Evolutionary conservation across 2,888 invertebrate genomes (phyloP).

Genomic region (Drosophila silvestris): DNA sequence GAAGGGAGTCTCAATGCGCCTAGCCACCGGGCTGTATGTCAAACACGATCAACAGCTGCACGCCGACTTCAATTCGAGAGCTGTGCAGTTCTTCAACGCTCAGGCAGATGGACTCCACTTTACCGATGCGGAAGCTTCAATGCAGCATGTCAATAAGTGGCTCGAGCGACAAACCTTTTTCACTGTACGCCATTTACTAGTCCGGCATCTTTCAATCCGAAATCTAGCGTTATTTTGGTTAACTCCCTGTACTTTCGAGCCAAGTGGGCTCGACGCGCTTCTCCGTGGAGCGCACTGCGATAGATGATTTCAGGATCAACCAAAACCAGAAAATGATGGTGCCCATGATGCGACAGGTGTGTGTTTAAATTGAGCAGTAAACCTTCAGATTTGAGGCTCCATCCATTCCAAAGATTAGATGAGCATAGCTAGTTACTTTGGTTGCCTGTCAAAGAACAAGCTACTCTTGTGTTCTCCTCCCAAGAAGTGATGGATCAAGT

Average conservation of each 20-base stretch:
- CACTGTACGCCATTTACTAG: constrained; percentile 90
- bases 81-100: constrained; percentile 88
- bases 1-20: constrained; percentile 77
- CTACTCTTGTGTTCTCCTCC: background rate
- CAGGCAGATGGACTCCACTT: constrained; percentile 89
- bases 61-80: constrained; percentile 86
- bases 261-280: constrained; percentile 90
- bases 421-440: background rate
- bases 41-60: constrained; percentile 87
- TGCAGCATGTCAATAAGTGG: constrained; percentile 91
- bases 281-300: constrained; percentile 86
- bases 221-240: constrained; percentile 90
- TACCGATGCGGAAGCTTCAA: constrained; percentile 85
- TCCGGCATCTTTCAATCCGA: constrained; percentile 86
- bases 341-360: constrained; percentile 88
- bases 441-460: background rate
- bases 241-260: constrained; percentile 95
- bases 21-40: constrained; percentile 91
- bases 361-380: background rate
- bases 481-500: background rate
- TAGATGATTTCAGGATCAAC: constrained; percentile 88
- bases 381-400: background rate
- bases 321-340: constrained; percentile 85
- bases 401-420: background rate
- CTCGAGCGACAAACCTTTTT: constrained; percentile 91